These are phyloP conservation scores for Casuarius casuarius DNA, from an alignment of 2,113 vertebrate species.

Conservation along the genomic window DNA sequence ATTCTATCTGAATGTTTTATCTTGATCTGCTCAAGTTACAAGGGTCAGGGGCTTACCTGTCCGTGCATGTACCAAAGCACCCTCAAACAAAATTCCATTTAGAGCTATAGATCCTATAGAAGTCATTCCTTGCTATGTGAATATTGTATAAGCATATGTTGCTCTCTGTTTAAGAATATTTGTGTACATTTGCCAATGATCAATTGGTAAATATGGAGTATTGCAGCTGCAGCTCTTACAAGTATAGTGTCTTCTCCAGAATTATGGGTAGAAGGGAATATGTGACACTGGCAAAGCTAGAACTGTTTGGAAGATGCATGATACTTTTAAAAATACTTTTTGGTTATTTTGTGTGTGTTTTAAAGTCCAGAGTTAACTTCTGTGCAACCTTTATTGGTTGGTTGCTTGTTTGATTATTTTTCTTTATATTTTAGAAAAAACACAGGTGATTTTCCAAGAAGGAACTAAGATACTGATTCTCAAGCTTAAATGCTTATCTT, in stretches of 20 bases:
- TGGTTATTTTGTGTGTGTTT: not conserved
- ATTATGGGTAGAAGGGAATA: not conserved
- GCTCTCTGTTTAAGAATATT: not conserved
- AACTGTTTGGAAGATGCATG: not conserved
- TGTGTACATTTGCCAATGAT: not conserved
- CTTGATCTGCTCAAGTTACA: not conserved
- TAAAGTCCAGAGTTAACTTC: not conserved
- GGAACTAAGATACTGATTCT: not conserved
- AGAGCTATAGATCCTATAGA: not conserved
- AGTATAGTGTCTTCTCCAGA: not conserved
- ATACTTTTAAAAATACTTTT: not conserved
- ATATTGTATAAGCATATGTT: rapidly evolving
- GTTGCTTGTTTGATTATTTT: not conserved
- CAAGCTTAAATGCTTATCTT: not conserved
- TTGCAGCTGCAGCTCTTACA: not conserved
- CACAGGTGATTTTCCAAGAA: not conserved
- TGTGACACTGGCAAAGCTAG: not conserved
- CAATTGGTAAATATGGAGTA: not conserved
- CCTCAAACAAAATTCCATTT: not conserved
- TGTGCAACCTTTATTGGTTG: not conserved
- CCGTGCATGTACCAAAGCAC: not conserved
- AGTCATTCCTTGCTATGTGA: not conserved
- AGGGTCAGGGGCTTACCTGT: not conserved
- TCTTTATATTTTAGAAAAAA: not conserved
- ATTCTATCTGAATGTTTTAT: not conserved